A percentile compares a stretch with the other conserved stretches of the same genome.
These are phyloP conservation scores for Gadopsis marmoratus DNA, from an alignment of 2,797 vertebrate species.

Conservation along the genomic window DNA sequence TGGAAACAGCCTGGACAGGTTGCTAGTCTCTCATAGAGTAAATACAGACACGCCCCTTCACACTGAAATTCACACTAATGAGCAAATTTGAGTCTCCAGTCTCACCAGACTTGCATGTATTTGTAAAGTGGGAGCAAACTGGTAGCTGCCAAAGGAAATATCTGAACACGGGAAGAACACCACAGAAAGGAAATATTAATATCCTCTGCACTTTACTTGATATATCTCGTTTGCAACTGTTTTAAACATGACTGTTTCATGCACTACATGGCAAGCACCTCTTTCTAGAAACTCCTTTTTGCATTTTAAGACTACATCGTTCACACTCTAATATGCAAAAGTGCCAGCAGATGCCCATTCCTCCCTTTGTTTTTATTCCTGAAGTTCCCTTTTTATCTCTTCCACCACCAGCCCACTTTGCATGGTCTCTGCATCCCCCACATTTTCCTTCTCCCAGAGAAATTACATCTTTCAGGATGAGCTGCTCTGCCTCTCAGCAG, in stretches of 20 bases:
- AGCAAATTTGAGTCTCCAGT: constrained; percentile 55
- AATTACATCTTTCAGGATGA: constrained; percentile 73
- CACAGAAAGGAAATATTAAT: constrained; percentile 56
- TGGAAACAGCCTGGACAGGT: constrained; percentile 69
- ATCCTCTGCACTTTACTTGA: constrained; percentile 36
- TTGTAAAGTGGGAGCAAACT: constrained; percentile 69
- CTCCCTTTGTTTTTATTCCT: constrained; percentile 5
- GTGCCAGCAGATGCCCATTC: constrained; percentile 14
- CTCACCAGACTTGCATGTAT: constrained; percentile 51
- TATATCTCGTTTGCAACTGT: constrained; percentile 23
- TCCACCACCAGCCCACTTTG: constrained; percentile 44
- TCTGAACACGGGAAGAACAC: constrained; percentile 54
- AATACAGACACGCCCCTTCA: constrained; percentile 51
- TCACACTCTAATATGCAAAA: background rate
- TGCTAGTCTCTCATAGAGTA: constrained; percentile 34
- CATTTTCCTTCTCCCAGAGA: constrained; percentile 49
- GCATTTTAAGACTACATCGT: background rate
- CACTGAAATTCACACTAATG: constrained; percentile 64
- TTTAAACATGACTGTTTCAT: constrained; percentile 40
- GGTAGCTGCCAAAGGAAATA: constrained; percentile 70
- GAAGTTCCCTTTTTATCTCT: constrained; percentile 42
- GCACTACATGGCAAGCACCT: constrained; percentile 17
- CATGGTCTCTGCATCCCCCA: constrained; percentile 49
- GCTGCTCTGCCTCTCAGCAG: constrained; percentile 57
- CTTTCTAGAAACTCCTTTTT: background rate